These are phyloP conservation scores for Echinops telfairi DNA, from an alignment of 2,113 vertebrate genomes.

Conservation along the genomic window DNA sequence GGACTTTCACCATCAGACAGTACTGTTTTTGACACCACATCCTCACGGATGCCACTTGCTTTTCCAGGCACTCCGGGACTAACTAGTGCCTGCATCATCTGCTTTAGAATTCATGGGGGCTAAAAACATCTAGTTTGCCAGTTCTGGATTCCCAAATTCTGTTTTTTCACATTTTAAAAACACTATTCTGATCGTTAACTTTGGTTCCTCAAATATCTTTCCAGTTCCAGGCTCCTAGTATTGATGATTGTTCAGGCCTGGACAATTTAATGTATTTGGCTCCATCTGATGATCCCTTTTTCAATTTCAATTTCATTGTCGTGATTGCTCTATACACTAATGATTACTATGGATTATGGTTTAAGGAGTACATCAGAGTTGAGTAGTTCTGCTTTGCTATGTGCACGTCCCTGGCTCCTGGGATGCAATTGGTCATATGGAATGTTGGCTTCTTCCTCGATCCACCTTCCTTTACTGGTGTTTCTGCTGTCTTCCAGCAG, in stretches of 20 bases:
- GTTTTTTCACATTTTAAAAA: slow-evolving; percentile 30
- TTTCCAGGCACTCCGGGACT: slow-evolving; percentile 19
- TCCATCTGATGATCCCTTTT: slow-evolving; percentile 14
- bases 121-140: slow-evolving; percentile 34
- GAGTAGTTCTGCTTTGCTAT: neutral
- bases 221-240: neutral
- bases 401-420: neutral
- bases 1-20: neutral
- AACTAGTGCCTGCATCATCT: slow-evolving; percentile 1
- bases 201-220: slow-evolving; percentile 9
- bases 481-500: neutral
- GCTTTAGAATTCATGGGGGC: neutral
- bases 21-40: neutral
- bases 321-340: neutral
- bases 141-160: slow-evolving; percentile 14
- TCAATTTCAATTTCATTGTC: slow-evolving; percentile 39
- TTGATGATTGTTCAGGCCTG: neutral
- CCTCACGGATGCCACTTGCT: neutral
- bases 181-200: slow-evolving; percentile 42
- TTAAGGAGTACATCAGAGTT: slow-evolving; percentile 17
- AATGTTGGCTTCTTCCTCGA: neutral
- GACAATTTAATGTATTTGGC: slow-evolving; percentile 45
- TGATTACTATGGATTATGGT: slow-evolving; percentile 11
- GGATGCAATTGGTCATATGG: slow-evolving; percentile 16
- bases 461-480: neutral